Percentiles rank a stretch among this genome's conserved stretches.
Conservation (phyloP, 2,888 invertebrate species). For the Limnephilus marmoratus region DNA sequence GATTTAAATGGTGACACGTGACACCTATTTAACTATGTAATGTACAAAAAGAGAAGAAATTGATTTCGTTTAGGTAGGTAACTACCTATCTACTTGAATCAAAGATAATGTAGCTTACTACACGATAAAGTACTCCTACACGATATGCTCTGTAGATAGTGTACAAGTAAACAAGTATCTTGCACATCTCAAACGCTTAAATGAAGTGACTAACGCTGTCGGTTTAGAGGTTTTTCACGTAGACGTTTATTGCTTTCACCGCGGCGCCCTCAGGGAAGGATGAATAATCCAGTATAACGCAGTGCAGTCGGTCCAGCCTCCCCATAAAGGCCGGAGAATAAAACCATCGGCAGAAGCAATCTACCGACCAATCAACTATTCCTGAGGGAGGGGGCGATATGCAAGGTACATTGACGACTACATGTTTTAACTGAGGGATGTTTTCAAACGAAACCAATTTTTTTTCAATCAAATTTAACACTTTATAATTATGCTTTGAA, state of each 20-base stretch:
- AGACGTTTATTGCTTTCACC: slow-evolving; percentile 24
- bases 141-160: neutral
- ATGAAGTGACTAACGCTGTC: slow-evolving; percentile 2
- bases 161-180: neutral
- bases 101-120: too few relatives aligned
- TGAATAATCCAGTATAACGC: slow-evolving; percentile 50
- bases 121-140: too few relatives aligned
- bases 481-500: too few relatives aligned
- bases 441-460: neutral
- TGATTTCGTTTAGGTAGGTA: too few relatives aligned
- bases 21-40: too few relatives aligned
- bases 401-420: neutral
- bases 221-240: slow-evolving; percentile 18
- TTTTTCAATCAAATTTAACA: neutral
- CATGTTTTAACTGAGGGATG: neutral
- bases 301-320: slow-evolving; percentile 29
- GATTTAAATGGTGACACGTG: too few relatives aligned
- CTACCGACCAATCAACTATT: slow-evolving; percentile 9
- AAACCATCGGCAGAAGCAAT: slow-evolving; percentile 22
- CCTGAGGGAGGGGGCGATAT: neutral
- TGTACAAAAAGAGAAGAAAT: too few relatives aligned
- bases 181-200: neutral
- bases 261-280: slow-evolving; percentile 2
- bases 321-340: neutral
- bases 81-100: too few relatives aligned